phyloP scores from a whole-genome alignment of 2,113 vertebrate species.

The Esox niger region DNA sequence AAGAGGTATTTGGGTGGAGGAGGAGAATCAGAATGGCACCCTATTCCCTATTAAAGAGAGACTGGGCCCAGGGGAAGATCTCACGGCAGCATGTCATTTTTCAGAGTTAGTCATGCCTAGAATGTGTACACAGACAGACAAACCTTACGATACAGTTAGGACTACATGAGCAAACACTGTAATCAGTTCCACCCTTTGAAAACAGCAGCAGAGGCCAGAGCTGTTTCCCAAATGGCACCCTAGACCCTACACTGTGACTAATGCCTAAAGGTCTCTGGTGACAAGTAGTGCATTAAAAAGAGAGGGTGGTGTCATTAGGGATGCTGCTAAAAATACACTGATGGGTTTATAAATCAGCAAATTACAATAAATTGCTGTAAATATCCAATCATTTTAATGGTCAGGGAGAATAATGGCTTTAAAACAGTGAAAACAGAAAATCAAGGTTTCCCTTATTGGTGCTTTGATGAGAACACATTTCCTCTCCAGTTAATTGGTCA shows the following conservation, averaged over 20 bases:
- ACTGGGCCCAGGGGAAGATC: constrained; percentile 37
- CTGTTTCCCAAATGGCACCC: no score
- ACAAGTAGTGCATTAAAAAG: no score
- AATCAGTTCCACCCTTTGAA: constrained; percentile 67
- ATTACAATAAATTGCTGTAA: constrained; percentile 38
- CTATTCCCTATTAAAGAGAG: constrained; percentile 21
- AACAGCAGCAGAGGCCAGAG: constrained; percentile 34
- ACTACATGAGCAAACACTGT: constrained; percentile 59
- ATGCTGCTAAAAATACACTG: constrained; percentile 58
- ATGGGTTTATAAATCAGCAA: constrained; percentile 46
- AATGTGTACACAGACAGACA: constrained; percentile 50
- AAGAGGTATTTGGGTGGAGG: no score
- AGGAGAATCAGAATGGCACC: not conserved
- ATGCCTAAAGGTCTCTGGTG: no score
- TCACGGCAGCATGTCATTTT: constrained; percentile 50
- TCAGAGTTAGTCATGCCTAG: constrained; percentile 57
- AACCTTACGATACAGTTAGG: constrained; percentile 46
- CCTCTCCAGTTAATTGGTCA: no score
- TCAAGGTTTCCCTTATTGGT: constrained; percentile 42
- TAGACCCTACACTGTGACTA: no score
- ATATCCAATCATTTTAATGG: constrained; percentile 51
- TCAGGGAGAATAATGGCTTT: constrained; percentile 40
- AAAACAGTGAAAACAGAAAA: constrained; percentile 48
- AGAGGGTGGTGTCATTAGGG: no score
- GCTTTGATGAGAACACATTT: constrained; percentile 47